Evolutionary conservation across 2,888 invertebrate genomes (phyloP), one percentile per base, ranked within the genome.

Genomic region (Sarcophaga subvicina): DNA sequence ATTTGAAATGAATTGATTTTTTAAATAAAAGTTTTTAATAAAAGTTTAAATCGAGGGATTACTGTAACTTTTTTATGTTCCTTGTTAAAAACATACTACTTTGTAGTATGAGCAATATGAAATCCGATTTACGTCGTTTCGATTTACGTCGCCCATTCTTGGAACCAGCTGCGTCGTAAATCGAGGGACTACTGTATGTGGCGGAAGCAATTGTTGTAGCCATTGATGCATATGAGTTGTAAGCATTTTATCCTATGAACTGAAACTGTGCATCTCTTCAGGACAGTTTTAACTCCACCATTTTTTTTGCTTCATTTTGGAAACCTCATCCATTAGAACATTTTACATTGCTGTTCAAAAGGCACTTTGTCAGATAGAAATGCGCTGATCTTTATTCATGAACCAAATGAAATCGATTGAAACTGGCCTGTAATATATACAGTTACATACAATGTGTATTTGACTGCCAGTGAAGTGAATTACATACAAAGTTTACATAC

Each of bases 261-360:
- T 54, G 11, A 54, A 54, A 12, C 11, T 4, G 54, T 54, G 17
- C 54, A 54, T 54, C 0, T 17, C 54, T 54, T 54, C 17, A 17
- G 54, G 54, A 17, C 37, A 37, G 37, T 10, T 37, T 37, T 37
- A 37, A 14, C 14, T 49, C 49, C 4, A 49, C 3, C 14, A 49
- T 4, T 54, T 14, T 54, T 14, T 8, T 49, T 10, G 49, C 2
- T 4, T 17, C 17, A 5, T 54, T 54, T 54, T 54, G 14, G 14
- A 14, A 54, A 54, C 12, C 22, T 62, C 54, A 75, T 62, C 75
- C 49, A 62, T 75, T 69, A 49, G 49, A 69, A 22, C 12, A 27
- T 75, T 77, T 66, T 69, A 22, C 27, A 59, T 64, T 77, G 76
- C 59, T 76, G 59, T 64, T 70, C n/a, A 71, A 59, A 67, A 67